Conservation (phyloP, 2,797 vertebrate genomes). For the Spinus pinus region DNA sequence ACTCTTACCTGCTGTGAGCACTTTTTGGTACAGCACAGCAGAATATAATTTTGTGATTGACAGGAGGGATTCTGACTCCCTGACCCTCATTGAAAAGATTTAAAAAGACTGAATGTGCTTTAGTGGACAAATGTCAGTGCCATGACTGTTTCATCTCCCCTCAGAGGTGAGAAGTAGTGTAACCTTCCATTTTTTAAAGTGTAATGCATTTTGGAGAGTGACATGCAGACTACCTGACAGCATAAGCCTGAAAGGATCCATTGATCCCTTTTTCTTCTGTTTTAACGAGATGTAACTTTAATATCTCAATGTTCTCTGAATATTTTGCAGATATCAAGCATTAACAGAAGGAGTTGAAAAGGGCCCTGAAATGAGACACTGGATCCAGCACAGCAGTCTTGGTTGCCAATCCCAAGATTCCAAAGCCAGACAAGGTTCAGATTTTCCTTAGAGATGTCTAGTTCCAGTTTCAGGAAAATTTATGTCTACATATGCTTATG, state of each 20-base stretch:
- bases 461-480: not conserved
- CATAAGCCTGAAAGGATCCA: not conserved
- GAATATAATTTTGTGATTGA: not conserved
- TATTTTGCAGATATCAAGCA: not conserved
- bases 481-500: not conserved
- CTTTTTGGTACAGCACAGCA: not conserved
- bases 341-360: not conserved
- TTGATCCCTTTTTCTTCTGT: not conserved
- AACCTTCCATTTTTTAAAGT: not conserved
- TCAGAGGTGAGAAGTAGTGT: not conserved
- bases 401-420: not conserved
- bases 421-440: fast-evolving
- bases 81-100: not conserved
- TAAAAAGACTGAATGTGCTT: not conserved
- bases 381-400: not conserved
- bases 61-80: not conserved
- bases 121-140: not conserved
- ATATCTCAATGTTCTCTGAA: not conserved
- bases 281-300: not conserved
- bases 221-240: not conserved
- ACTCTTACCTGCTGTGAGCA: not conserved
- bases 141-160: not conserved
- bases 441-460: not conserved
- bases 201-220: not conserved
- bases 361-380: not conserved